These are phyloP conservation scores for Pseudorhiza aurosa DNA, from an alignment of 30 jellyfish, hydroid and myxozoan species.

Conservation along the genomic window DNA sequence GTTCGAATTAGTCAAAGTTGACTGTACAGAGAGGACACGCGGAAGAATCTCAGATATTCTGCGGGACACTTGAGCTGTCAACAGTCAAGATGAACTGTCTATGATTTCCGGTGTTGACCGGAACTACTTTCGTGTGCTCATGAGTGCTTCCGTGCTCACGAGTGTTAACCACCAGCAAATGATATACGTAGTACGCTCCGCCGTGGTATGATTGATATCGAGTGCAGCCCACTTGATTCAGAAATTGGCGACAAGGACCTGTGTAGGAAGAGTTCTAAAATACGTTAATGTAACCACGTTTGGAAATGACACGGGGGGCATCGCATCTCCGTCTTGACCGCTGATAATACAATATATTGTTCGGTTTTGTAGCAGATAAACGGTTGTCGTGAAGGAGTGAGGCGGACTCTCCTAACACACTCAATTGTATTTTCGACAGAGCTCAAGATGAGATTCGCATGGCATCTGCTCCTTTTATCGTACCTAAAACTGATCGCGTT, in stretches of 20 bases:
- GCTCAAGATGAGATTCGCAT: conserved; percentile 6
- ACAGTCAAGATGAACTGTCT: conserved; percentile 16
- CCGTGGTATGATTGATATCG: not conserved
- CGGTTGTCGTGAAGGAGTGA: not conserved
- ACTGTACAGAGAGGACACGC: not conserved
- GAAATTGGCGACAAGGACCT: not conserved
- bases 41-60: not conserved
- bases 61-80: conserved; percentile 10
- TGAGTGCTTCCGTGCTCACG: not conserved
- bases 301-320: conserved; percentile 59
- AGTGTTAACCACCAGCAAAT: not conserved
- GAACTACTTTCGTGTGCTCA: conserved; percentile 15
- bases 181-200: not conserved
- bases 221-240: not conserved
- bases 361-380: conserved; percentile 3
- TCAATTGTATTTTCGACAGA: not conserved
- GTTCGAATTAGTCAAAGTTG: too few species aligned
- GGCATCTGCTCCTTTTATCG: not conserved
- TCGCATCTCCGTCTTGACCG: conserved; percentile 4
- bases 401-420: not conserved
- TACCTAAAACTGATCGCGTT: not conserved
- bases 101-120: conserved; percentile 62
- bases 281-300: conserved; percentile 32
- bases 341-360: conserved; percentile 19
- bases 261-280: not conserved